Evolutionary conservation across 2,888 invertebrate species (phyloP).

Genomic region (Lacanobia wlatinum): DNA sequence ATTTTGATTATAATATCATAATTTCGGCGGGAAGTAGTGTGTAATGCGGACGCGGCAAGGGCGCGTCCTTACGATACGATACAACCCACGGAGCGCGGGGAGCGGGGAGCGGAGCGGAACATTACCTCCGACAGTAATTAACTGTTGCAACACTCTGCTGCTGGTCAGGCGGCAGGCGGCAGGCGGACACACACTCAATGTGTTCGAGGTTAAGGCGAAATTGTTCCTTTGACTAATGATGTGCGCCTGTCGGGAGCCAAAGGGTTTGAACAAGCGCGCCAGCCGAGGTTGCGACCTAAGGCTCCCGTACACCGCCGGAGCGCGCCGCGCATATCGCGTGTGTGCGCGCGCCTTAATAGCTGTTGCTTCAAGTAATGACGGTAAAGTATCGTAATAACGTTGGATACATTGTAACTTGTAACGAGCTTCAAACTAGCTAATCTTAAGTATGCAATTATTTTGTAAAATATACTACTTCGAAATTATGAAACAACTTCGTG

Average conservation of each 20-base stretch:
- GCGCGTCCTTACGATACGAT: slow-evolving; percentile 53
- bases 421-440: slow-evolving; percentile 47
- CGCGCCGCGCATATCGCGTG: not conserved
- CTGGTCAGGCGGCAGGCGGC: slow-evolving; percentile 11
- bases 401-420: slow-evolving; percentile 34
- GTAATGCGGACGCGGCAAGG: slow-evolving; percentile 56
- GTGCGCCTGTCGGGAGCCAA: slow-evolving; percentile 14
- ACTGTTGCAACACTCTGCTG: slow-evolving; percentile 33
- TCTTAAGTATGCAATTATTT: slow-evolving; percentile 50
- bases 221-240: slow-evolving; percentile 23
- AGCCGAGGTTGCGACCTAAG: slow-evolving; percentile 8
- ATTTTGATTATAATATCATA: slow-evolving; percentile 37
- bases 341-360: slow-evolving; percentile 13
- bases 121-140: slow-evolving; percentile 21
- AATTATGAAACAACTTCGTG: slow-evolving; percentile 47
- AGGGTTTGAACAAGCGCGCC: not conserved
- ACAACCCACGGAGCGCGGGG: slow-evolving; percentile 15
- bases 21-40: slow-evolving; percentile 55
- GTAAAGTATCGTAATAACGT: slow-evolving; percentile 31
- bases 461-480: slow-evolving; percentile 33
- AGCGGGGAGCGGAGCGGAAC: not conserved
- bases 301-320: not conserved
- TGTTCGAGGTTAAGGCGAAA: slow-evolving; percentile 53
- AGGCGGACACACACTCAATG: not conserved
- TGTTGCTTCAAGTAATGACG: slow-evolving; percentile 40